phyloP scores from a whole-genome alignment of 2,888 invertebrate genomes.

The Drosophila peninsularis region DNA sequence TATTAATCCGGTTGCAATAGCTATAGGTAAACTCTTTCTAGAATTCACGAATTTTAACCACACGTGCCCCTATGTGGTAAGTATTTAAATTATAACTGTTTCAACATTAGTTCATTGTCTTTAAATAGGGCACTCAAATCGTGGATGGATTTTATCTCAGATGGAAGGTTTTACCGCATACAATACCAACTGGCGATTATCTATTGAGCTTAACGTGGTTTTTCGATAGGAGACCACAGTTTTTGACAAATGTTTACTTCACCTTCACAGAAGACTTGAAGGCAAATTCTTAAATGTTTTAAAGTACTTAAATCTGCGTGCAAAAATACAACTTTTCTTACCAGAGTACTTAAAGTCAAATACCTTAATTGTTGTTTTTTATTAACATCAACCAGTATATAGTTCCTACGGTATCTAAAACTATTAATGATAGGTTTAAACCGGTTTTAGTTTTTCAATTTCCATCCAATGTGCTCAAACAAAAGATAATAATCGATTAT shows the following conservation, averaged over 20 bases:
- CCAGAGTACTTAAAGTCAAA: no score
- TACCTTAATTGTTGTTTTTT: no score
- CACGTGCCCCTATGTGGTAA: conserved; percentile 4
- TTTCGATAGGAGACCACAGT: background rate
- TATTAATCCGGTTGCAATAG: background rate
- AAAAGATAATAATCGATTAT: no score
- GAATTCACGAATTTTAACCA: conserved; percentile 7
- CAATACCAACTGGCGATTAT: background rate
- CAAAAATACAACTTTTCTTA: no score
- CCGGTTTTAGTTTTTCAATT: no score
- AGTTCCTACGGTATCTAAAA: no score
- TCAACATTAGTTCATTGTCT: background rate
- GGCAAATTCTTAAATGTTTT: no score
- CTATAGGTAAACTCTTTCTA: background rate
- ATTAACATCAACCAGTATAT: no score
- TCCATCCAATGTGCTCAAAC: no score
- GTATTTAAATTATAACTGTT: accelerated
- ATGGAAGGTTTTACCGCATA: background rate
- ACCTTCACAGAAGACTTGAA: no score
- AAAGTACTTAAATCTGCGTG: no score
- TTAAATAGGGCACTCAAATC: background rate
- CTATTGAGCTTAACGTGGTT: background rate
- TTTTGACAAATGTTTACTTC: background rate
- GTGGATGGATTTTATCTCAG: conserved; percentile 3
- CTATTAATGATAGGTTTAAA: no score